Evolutionary conservation across 53 echinoderm and acorn worm genomes (phyloP).

Genomic region (Temnopleurus reevesii): DNA sequence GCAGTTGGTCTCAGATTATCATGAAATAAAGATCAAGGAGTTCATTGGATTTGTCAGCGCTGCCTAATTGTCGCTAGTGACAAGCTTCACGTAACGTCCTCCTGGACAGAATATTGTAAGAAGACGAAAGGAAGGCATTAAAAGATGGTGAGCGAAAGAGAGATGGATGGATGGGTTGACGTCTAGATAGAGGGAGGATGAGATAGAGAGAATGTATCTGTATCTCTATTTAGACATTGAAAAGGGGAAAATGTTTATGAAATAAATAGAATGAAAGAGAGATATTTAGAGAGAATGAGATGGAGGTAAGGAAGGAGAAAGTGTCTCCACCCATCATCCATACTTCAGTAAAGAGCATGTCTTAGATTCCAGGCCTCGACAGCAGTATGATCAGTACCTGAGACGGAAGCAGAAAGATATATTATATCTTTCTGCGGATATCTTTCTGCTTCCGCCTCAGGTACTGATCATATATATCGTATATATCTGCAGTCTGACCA

Average conservation of each 20-base stretch:
- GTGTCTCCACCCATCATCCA: slow-evolving; percentile 92
- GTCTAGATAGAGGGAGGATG: background rate
- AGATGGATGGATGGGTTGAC: background rate
- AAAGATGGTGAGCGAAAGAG: background rate
- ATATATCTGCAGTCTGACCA: too few species aligned
- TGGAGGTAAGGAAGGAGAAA: background rate
- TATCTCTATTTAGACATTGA: background rate
- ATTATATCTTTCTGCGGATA: too few species aligned
- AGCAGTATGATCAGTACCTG: slow-evolving; percentile 93
- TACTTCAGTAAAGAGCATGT: slow-evolving; percentile 97
- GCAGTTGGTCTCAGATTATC: too few species aligned
- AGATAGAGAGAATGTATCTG: background rate
- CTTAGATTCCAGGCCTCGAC: slow-evolving; percentile 78
- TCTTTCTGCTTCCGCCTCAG: too few species aligned
- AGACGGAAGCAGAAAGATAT: slow-evolving; percentile 81
- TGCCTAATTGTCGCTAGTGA: too few species aligned
- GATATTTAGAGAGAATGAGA: background rate
- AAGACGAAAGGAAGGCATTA: too few species aligned
- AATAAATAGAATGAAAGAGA: background rate
- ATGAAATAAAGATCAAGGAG: too few species aligned
- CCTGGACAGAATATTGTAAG: too few species aligned
- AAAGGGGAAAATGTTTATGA: background rate
- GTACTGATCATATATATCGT: too few species aligned
- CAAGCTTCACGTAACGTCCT: too few species aligned
- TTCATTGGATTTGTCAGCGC: too few species aligned